Evolutionary conservation across 2,797 vertebrate genomes (phyloP).

Genomic region (Bovichtus variegatus): DNA sequence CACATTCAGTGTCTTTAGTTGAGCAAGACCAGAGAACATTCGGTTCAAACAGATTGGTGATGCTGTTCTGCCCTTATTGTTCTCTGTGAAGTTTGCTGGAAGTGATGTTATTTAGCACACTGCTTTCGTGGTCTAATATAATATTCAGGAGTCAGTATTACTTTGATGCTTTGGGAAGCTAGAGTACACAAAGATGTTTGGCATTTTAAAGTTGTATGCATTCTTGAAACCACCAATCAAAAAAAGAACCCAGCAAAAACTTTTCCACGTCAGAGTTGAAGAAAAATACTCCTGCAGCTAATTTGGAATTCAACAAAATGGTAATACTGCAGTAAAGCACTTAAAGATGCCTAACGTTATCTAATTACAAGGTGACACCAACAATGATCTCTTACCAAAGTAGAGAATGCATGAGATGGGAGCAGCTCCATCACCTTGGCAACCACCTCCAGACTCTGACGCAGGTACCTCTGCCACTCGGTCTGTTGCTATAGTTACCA

Average conservation of each 20-base stretch:
- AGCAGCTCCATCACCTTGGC: constrained; percentile 99
- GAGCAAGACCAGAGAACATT: not conserved
- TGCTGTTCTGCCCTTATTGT: not conserved
- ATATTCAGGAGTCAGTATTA: not conserved
- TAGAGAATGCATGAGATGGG: constrained; percentile 96
- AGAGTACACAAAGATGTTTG: not conserved
- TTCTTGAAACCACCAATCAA: not conserved
- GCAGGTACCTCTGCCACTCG: constrained; percentile 98
- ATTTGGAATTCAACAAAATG: not conserved
- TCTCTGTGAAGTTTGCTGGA: not conserved
- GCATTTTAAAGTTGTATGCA: not conserved
- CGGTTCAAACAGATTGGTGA: not conserved
- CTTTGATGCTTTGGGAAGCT: not conserved
- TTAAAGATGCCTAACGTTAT: not conserved
- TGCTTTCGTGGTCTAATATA: too few species aligned
- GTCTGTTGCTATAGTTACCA: constrained; percentile 92
- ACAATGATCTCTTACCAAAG: constrained; percentile 86
- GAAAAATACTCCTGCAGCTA: not conserved
- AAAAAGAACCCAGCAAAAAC: not conserved
- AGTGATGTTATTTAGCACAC: too few species aligned
- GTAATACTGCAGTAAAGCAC: not conserved
- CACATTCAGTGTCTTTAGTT: too few species aligned
- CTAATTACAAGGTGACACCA: not conserved
- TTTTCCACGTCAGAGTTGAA: not conserved
- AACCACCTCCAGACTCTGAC: constrained; percentile 98